A percentile compares a stretch with the other conserved stretches of the same genome.
These are phyloP conservation scores for fruit fly (Drosophila melanogaster) DNA, from an alignment of 1,140 invertebrate species.

Conservation along the genomic window Release_6_plus_ISO1_MT NC_004354.4:13444001-13444500, in stretches of 20 bases:
- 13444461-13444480: not conserved
- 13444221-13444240: too few relatives aligned
- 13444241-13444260: not conserved
- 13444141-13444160: too few relatives aligned
- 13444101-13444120: too few relatives aligned
- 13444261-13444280: not conserved
- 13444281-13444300: not conserved
- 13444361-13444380: not conserved
- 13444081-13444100: too few relatives aligned
- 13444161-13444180: too few relatives aligned
- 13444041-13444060: too few relatives aligned
- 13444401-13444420: not conserved
- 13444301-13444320: not conserved
- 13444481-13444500: slow-evolving; percentile 2
- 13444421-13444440: not conserved
- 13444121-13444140: too few relatives aligned
- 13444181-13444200: too few relatives aligned
- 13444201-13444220: too few relatives aligned
- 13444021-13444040: too few relatives aligned
- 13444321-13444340: not conserved
- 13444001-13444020: not conserved
- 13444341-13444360: not conserved
- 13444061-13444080: too few relatives aligned
- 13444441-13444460: too few relatives aligned
- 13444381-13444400: not conserved